A percentile compares a stretch with the other conserved stretches of the same genome.
These are phyloP conservation scores for Atrichornis clamosus DNA, from an alignment of 2,113 vertebrate species.

Conservation along the genomic window DNA sequence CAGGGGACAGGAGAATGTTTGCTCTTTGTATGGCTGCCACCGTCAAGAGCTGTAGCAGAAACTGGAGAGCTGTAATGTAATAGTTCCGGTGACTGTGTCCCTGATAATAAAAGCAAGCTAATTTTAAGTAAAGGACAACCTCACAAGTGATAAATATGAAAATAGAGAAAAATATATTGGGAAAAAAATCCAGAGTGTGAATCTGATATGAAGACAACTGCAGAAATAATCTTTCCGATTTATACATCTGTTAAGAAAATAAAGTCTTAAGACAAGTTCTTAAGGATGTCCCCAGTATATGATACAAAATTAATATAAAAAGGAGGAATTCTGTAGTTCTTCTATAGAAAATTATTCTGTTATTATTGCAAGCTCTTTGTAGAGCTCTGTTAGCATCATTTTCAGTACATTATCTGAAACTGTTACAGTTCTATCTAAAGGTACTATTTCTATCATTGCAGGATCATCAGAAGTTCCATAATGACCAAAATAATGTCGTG, in stretches of 20 bases:
- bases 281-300: background rate
- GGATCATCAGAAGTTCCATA: background rate
- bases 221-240: background rate
- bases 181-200: background rate
- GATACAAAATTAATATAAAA: background rate
- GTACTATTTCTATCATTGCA: background rate
- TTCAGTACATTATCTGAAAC: background rate
- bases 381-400: background rate
- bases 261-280: background rate
- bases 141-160: background rate
- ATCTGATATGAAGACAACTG: background rate
- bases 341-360: background rate
- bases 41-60: rapidly evolving
- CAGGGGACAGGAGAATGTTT: background rate
- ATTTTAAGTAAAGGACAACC: background rate
- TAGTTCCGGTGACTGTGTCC: background rate
- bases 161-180: background rate
- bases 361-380: background rate
- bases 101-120: background rate
- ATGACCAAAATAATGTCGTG: background rate
- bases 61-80: background rate
- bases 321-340: background rate
- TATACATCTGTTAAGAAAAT: background rate
- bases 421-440: background rate
- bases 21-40: background rate